Evolutionary conservation across 2,113 vertebrate species (phyloP).

Genomic region (Poeciliopsis retropinna): DNA sequence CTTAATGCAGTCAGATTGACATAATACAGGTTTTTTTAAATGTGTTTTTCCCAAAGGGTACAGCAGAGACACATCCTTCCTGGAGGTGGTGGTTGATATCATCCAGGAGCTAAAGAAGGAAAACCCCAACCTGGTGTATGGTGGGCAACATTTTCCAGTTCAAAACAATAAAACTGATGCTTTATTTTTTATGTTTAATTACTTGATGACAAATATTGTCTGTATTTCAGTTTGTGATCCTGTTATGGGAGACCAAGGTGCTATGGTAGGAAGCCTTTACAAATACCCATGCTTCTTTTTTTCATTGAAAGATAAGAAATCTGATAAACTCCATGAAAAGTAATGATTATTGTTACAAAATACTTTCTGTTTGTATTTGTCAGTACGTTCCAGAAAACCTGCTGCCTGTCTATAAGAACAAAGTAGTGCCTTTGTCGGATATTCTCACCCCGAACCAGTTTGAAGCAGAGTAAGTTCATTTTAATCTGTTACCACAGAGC

Average conservation of each 20-base stretch:
- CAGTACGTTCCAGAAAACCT: conserved; percentile 94
- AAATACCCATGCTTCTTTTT: neutral
- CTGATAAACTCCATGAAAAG: too few relatives aligned
- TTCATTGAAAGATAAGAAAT: neutral
- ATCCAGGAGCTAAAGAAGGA: conserved; percentile 89
- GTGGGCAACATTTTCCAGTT: conserved; percentile 72
- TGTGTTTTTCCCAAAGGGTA: conserved; percentile 81
- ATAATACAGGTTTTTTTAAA: neutral
- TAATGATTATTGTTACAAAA: too few relatives aligned
- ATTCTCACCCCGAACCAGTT: conserved; percentile 99
- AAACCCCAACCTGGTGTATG: conserved; percentile 89
- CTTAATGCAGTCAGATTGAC: neutral
- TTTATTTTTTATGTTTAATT: too few relatives aligned
- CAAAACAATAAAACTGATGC: neutral
- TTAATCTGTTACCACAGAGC: neutral
- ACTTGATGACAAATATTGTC: neutral
- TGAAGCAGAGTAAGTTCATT: conserved; percentile 92
- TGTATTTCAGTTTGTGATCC: conserved; percentile 89
- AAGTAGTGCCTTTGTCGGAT: conserved; percentile 91
- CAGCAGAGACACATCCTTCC: conserved; percentile 91
- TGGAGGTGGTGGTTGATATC: conserved; percentile 92
- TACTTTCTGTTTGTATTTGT: neutral
- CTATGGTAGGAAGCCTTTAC: conserved; percentile 84
- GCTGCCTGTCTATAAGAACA: conserved; percentile 91
- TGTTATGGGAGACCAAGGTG: conserved; percentile 95